Evolutionary conservation across 1,140 invertebrate species (phyloP).

Genomic region (Ostrea denselamellosa): DNA sequence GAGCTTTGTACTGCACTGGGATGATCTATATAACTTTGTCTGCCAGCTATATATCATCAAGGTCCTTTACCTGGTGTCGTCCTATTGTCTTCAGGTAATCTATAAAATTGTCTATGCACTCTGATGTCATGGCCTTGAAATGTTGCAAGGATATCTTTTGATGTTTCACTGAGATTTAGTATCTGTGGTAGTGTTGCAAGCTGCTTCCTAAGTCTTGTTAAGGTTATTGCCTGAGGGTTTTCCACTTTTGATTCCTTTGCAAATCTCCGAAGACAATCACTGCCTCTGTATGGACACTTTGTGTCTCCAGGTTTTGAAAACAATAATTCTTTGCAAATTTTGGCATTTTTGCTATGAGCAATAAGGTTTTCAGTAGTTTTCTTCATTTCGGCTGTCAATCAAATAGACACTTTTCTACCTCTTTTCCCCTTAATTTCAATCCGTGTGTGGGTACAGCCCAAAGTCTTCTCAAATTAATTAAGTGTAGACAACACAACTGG

Average conservation of each 20-base stretch:
- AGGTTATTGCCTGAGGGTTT: slow-evolving; percentile 54
- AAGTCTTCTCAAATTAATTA: slow-evolving; percentile 31
- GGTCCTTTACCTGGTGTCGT: not conserved
- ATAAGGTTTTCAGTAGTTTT: not conserved
- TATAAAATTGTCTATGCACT: slow-evolving; percentile 64
- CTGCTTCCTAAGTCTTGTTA: slow-evolving; percentile 73
- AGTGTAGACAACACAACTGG: slow-evolving; percentile 10
- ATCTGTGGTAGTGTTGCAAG: slow-evolving; percentile 55
- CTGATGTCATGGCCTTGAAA: slow-evolving; percentile 64
- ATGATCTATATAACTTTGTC: not conserved
- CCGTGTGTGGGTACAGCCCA: not conserved
- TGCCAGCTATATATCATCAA: slow-evolving; percentile 43
- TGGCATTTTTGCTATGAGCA: not conserved
- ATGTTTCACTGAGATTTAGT: slow-evolving; percentile 52
- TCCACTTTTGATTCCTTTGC: not conserved
- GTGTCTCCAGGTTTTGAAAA: slow-evolving; percentile 26
- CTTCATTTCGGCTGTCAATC: slow-evolving; percentile 3
- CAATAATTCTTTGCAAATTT: not conserved
- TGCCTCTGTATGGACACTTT: slow-evolving; percentile 20
- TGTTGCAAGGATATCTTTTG: slow-evolving; percentile 58
- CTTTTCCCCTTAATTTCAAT: slow-evolving; percentile 41
- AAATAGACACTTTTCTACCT: slow-evolving; percentile 28
- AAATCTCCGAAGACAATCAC: slow-evolving; percentile 23
- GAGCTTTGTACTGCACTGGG: too few species aligned
- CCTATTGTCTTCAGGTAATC: slow-evolving; percentile 59